Evolutionary conservation across 2,113 vertebrate genomes (phyloP).

Genomic region (Apaloderma vittatum): DNA sequence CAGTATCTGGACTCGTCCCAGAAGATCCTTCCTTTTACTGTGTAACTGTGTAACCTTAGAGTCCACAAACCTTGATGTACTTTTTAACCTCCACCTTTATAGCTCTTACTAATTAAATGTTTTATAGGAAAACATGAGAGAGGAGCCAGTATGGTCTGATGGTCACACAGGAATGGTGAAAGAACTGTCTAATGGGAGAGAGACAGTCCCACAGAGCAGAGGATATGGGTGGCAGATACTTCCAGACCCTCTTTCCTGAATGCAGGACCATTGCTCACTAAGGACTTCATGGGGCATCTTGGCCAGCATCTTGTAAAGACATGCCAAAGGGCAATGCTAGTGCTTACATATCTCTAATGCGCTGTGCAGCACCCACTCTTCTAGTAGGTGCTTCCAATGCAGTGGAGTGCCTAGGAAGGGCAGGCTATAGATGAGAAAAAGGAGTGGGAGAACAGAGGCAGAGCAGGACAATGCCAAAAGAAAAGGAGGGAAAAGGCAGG

Average conservation of each 20-base stretch:
- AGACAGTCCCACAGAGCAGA: background rate
- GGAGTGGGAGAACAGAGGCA: background rate
- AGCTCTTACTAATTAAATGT: background rate
- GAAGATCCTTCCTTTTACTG: background rate
- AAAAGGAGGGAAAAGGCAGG: background rate
- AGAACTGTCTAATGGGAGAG: background rate
- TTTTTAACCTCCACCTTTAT: background rate
- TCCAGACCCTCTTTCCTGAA: background rate
- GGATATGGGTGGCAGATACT: background rate
- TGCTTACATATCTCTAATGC: background rate
- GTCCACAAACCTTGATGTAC: background rate
- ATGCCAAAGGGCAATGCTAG: background rate
- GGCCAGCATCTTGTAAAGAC: fast-evolving
- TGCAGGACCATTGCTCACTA: background rate
- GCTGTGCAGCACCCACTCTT: background rate
- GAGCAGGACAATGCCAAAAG: background rate
- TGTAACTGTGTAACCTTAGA: background rate
- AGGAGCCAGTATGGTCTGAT: background rate
- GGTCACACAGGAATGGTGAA: background rate
- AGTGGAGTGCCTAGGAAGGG: background rate
- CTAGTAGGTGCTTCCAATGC: background rate
- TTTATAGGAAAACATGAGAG: background rate
- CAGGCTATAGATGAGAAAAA: background rate
- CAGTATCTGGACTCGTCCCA: background rate
- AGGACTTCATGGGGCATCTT: background rate